Evolutionary conservation across 1,140 invertebrate species (phyloP), one percentile per base, ranked within the genome.

Genomic region (Carposina sasakii): DNA sequence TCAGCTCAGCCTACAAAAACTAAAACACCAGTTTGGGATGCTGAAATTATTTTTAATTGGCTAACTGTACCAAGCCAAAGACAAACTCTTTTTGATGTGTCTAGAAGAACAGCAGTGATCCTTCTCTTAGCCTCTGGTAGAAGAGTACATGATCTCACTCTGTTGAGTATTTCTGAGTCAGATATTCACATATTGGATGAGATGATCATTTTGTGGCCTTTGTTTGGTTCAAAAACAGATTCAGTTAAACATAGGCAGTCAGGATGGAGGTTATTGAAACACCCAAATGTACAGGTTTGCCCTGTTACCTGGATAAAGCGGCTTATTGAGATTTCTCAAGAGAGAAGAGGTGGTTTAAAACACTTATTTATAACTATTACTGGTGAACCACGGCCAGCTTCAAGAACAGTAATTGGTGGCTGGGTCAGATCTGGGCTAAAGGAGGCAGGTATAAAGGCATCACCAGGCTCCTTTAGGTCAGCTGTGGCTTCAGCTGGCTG

Each of bases 161-260:
- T 43, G 10, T 19, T 51, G 12, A 22, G 5, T 34, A 41, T 49
- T 17, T 39, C 34, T 1, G 16, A 28, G 15, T 4, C 39, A 21
- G 12, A 49, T 13, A 26, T 19, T 8, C 15, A 1, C 5, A 10
- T 41, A 3, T 4, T 8, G 8, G 39, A 41, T 2, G 47, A 49
- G 22, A 10, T 13, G 8, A 34, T 30, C 2, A 23, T 42, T 15
- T 21, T 50, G 15, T 19, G 16, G 21, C 48, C 48, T n/a, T 13
- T 13, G 3, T 50, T 22, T 36, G 48, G 48, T 1, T 50, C 48
- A 20, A 50, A 50, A 36, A 50, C 48, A 16, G 48, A 50, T 13
- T 3, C 15, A 2, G 8, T 2, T 15, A 37, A 21, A n/a, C 16
- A 36, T 12, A 21, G 22, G 13, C 48, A 50, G 33, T 50, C 48